Conservation (phyloP, 2,113 vertebrate species). For the Microcebus lehilahytsara region DNA sequence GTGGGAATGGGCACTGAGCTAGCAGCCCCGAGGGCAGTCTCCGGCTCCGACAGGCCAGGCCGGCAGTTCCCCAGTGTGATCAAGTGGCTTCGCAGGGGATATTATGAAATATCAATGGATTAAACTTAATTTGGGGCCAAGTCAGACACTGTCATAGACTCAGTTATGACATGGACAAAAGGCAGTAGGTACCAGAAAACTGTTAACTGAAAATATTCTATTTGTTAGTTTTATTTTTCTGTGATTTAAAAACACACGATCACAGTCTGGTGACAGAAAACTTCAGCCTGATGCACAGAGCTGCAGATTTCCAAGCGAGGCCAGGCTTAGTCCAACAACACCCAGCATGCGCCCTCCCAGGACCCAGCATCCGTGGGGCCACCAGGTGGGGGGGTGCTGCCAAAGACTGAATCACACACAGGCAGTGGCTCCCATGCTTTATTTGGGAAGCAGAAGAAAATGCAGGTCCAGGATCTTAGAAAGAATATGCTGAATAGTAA, state of each 20-base stretch:
- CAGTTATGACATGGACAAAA: neutral
- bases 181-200: neutral
- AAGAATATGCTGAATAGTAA: neutral
- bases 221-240: neutral
- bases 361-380: accelerated
- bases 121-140: neutral
- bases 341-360: neutral
- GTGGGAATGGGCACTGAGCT: accelerated
- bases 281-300: neutral
- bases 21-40: neutral
- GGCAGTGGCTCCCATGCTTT: accelerated
- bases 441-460: neutral
- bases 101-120: neutral
- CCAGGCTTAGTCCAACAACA: neutral
- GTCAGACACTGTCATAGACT: neutral
- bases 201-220: neutral
- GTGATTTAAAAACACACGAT: neutral
- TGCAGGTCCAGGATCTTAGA: neutral
- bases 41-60: neutral
- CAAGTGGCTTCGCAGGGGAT: neutral
- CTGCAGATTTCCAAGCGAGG: neutral
- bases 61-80: neutral
- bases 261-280: neutral
- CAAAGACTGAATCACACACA: neutral
- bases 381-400: neutral